A percentile compares a stretch with the other conserved stretches of the same genome.
phyloP scores from a whole-genome alignment of 64 coral and sea anemone species.

The Dendronephthya gigantea region DNA sequence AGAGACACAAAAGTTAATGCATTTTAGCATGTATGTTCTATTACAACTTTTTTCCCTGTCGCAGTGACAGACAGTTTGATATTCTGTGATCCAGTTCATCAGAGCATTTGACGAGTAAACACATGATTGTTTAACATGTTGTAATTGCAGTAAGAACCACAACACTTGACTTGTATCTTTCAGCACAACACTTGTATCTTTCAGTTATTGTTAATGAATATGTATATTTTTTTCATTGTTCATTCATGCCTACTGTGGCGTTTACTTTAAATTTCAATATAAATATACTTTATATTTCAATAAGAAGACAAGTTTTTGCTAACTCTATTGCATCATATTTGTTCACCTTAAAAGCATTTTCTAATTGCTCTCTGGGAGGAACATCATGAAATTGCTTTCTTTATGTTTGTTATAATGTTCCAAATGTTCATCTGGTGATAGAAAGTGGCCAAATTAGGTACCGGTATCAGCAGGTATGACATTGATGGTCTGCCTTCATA shows the following conservation, averaged over 20 bases:
- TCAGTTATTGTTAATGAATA: not conserved
- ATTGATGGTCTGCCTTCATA: too few species aligned
- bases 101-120: not conserved
- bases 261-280: not conserved
- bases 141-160: not conserved
- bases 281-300: too few species aligned
- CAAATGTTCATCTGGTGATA: too few species aligned
- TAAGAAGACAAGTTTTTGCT: too few species aligned
- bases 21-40: not conserved
- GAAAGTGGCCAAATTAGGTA: too few species aligned
- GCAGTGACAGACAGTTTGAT: not conserved
- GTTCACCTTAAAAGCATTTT: too few species aligned
- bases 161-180: not conserved
- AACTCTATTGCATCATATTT: too few species aligned
- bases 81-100: not conserved
- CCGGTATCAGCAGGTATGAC: too few species aligned
- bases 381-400: too few species aligned
- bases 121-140: not conserved
- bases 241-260: not conserved
- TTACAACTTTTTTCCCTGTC: not conserved
- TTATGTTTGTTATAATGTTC: too few species aligned
- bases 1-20: not conserved
- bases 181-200: not conserved
- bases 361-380: too few species aligned
- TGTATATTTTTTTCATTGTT: not conserved